Base-by-base conservation (phyloP, 2,113 vertebrate species). In the Coturnix japonica region DNA sequence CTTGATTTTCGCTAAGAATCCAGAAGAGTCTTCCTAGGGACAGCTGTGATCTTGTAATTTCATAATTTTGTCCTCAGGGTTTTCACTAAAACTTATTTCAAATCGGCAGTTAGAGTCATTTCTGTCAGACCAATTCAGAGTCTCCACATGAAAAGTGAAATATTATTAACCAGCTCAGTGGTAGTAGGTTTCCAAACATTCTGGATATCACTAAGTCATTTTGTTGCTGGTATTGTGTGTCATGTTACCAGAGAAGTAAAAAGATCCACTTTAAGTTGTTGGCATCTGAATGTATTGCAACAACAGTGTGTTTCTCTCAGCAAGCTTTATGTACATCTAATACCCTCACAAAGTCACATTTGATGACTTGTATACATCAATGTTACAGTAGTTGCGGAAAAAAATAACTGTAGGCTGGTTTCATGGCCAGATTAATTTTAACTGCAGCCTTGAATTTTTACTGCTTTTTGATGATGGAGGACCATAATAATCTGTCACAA, bases 381-480 rank as follows among this genome's bases (percentile, higher is more conserved):
- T 18, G 12, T 56, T 85, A 35, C 35, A 56, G 35, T 47, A 19
- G 4, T 26, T 74, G 61, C 1, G 5, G 21, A 7, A 12, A 7
- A 5, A 7, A 76, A 73, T 59, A 61, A 74, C 49, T 43, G 28
- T 8, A 71, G 81, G n/a, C 67, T 53, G 60, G 25, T 89, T 91
- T 89, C 91, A 94, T 0, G 7, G 75, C 56, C 78, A 89, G 91
- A 93, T 85, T 96, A 91, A 74, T 96, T 75, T 94, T 96, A 93
- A 94, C 72, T 73, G 71, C 63, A 93, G 85, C 59, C 87, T 96
- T 96, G 89, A 71, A 87, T 65, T 91, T 95, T 95, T 94, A 85
- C 81, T 87, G 63, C 72, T 80, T 41, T 90, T 83, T 87, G 85
- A 78, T 93, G 60, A 72, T 93, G 51, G 72, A 90, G 57, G n/a